phyloP scores from a whole-genome alignment of 2,888 invertebrate species.

The Pyrochroa serraticornis region DNA sequence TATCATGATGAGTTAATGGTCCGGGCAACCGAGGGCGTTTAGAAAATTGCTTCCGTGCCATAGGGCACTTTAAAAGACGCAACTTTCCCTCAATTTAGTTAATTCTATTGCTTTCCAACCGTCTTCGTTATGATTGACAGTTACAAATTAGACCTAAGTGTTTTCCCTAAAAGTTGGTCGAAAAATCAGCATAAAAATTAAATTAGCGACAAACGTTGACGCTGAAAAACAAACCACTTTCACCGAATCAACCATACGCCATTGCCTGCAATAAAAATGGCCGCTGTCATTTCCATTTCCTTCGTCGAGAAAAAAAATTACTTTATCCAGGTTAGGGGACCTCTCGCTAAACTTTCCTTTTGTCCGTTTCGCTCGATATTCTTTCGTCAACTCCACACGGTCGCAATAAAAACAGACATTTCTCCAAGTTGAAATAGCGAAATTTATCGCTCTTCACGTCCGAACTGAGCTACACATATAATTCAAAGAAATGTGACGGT shows the following conservation, averaged over 20 bases:
- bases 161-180: no score
- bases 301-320: constrained; percentile 9
- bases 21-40: no score
- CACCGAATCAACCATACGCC: not conserved
- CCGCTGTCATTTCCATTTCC: constrained; percentile 16
- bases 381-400: constrained; percentile 25
- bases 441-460: constrained; percentile 36
- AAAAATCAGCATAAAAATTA: no score
- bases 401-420: constrained; percentile 35
- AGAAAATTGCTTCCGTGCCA: no score
- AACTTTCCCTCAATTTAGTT: no score
- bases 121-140: no score
- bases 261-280: constrained; percentile 9
- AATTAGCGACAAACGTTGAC: no score
- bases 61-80: no score
- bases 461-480: constrained; percentile 33
- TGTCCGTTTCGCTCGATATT: constrained; percentile 30
- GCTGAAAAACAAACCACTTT: not conserved
- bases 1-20: no score
- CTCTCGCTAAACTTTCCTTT: constrained; percentile 23
- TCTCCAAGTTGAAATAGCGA: constrained; percentile 29
- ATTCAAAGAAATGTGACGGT: constrained; percentile 36
- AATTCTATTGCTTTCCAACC: no score
- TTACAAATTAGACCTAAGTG: no score
- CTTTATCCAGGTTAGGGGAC: constrained; percentile 17